Percentiles rank a stretch among this genome's conserved stretches.
Conservation (phyloP, 1,140 invertebrate genomes). For the Tetramorium simillimum region DNA sequence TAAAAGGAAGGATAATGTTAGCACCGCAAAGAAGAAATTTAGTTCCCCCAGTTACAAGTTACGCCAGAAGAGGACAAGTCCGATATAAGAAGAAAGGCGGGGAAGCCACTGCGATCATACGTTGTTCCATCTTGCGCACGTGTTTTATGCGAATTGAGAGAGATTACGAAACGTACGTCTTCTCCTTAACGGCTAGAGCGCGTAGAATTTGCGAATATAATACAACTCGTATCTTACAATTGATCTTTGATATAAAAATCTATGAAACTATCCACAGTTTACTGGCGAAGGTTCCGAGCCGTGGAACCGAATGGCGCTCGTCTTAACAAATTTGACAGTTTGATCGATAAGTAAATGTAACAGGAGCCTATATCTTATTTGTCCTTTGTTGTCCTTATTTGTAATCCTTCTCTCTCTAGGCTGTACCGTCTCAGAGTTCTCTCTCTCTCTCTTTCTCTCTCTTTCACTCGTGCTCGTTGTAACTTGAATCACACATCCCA, state of each 20-base stretch:
- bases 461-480: background rate
- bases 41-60: background rate
- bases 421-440: slow-evolving; percentile 45
- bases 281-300: slow-evolving; percentile 38
- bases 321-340: slow-evolving; percentile 1
- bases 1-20: background rate
- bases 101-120: slow-evolving; percentile 16
- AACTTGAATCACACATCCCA: slow-evolving; percentile 13
- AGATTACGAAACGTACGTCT: background rate
- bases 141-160: background rate
- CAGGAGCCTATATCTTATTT: background rate
- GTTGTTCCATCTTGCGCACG: background rate
- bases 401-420: slow-evolving; percentile 14
- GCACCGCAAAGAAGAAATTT: slow-evolving; percentile 12
- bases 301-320: background rate
- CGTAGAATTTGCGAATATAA: slow-evolving; percentile 61
- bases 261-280: slow-evolving; percentile 58
- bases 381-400: background rate
- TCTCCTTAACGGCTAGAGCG: slow-evolving; percentile 10
- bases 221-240: slow-evolving; percentile 69
- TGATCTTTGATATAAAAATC: slow-evolving; percentile 68
- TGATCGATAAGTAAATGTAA: slow-evolving; percentile 33
- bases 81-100: background rate
- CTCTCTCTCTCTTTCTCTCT: background rate
- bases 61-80: background rate